Evolutionary conservation across 2,888 invertebrate species (phyloP).

Genomic region (Drosophila maculinotata): DNA sequence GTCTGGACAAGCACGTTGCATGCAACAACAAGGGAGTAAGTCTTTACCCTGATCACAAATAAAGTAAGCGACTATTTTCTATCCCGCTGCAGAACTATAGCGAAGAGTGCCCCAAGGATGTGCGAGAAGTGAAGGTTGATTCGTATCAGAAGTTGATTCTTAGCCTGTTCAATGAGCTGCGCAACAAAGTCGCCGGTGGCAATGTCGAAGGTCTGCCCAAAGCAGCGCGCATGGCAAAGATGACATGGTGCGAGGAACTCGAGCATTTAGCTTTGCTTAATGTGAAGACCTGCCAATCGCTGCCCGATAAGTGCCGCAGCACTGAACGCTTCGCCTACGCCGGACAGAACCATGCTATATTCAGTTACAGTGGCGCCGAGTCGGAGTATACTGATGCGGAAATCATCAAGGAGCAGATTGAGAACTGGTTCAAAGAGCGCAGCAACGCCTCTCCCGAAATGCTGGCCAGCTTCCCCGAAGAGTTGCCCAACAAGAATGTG

Average conservation of each 20-base stretch:
- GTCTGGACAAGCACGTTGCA: slow-evolving; percentile 35
- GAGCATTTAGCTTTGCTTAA: slow-evolving; percentile 24
- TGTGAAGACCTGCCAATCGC: slow-evolving; percentile 33
- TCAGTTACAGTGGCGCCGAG: slow-evolving; percentile 37
- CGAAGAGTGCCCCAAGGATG: slow-evolving; percentile 26
- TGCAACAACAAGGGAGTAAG: slow-evolving; percentile 40
- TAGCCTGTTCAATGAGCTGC: slow-evolving; percentile 34
- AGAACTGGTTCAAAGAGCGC: slow-evolving; percentile 32
- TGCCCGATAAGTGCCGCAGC: slow-evolving; percentile 39
- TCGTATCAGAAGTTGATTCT: slow-evolving; percentile 25
- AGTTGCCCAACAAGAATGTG: slow-evolving; percentile 24
- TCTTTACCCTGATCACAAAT: not conserved
- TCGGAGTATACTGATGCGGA: slow-evolving; percentile 33
- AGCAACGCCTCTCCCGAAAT: slow-evolving; percentile 27
- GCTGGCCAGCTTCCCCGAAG: slow-evolving; percentile 31
- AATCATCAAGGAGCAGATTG: slow-evolving; percentile 39
- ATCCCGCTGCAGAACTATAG: slow-evolving; percentile 21
- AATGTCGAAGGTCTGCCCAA: slow-evolving; percentile 24
- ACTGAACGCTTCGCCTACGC: slow-evolving; percentile 40
- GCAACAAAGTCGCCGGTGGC: slow-evolving; percentile 29
- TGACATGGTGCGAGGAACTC: slow-evolving; percentile 35
- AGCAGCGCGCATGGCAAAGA: slow-evolving; percentile 36
- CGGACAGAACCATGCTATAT: slow-evolving; percentile 35
- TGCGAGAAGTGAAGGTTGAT: slow-evolving; percentile 24
- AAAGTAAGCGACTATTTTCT: too few species aligned